Percentiles rank a stretch among this genome's conserved stretches.
Evolutionary conservation across 2,888 invertebrate genomes (phyloP).

Genomic region (Limnephilus lunatus): DNA sequence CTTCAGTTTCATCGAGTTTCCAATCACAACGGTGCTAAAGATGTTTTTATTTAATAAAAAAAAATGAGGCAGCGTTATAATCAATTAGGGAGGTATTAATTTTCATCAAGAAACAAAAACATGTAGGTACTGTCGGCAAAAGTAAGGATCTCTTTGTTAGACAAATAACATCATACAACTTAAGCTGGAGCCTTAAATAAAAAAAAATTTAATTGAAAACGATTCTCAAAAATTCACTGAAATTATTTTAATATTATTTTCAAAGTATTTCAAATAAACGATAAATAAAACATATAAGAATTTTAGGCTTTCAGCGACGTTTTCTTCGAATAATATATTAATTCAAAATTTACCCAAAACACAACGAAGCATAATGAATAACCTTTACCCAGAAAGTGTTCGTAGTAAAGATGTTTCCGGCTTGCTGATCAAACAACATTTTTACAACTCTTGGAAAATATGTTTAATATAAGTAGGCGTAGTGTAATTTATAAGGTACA

Average conservation of each 20-base stretch:
- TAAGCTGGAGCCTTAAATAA: no score
- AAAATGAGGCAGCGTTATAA: no score
- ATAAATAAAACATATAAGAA: not conserved
- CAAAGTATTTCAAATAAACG: not conserved
- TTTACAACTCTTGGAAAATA: not conserved
- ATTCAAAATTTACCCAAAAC: not conserved
- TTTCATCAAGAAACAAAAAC: no score
- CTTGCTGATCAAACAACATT: not conserved
- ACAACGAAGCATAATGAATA: not conserved
- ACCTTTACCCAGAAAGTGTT: not conserved
- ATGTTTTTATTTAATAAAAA: no score
- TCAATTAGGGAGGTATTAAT: no score
- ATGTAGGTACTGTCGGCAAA: no score
- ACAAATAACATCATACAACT: no score
- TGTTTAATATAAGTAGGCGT: not conserved
- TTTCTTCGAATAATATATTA: not conserved
- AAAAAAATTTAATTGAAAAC: not conserved
- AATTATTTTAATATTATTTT: not conserved
- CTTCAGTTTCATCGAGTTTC: no score
- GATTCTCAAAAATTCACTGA: not conserved
- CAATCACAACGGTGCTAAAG: no score
- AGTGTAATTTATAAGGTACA: not conserved
- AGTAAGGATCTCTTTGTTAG: no score
- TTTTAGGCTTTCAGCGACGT: not conserved
- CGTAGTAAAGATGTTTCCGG: not conserved